phyloP scores from a whole-genome alignment of 2,888 invertebrate genomes.

The Eupsilia transversa region DNA sequence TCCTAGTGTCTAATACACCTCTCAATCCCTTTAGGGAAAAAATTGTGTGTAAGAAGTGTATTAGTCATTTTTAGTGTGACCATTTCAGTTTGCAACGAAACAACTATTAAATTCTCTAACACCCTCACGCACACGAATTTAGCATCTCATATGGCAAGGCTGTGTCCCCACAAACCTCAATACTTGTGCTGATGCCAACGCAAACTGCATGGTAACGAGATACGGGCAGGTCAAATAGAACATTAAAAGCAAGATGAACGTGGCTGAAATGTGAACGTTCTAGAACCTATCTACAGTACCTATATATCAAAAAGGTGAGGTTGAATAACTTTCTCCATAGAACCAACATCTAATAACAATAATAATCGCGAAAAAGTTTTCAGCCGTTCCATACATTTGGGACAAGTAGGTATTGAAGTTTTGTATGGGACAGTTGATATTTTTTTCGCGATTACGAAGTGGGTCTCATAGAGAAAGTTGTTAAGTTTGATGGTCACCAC shows the following conservation, averaged over 20 bases:
- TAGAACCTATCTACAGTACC: conserved; percentile 19
- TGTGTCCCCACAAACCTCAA: conserved; percentile 32
- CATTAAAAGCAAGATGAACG: conserved; percentile 35
- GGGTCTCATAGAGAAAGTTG: background rate
- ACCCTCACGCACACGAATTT: conserved; percentile 13
- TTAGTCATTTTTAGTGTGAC: background rate
- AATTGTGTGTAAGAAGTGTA: background rate
- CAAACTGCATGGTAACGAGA: conserved; percentile 56
- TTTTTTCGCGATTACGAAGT: background rate
- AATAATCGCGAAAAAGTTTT: background rate
- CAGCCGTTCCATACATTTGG: no score
- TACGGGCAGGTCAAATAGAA: conserved; percentile 56
- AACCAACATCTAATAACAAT: no score
- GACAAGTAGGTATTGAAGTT: no score
- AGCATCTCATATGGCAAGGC: conserved; percentile 30
- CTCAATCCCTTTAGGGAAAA: background rate
- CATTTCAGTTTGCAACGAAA: background rate
- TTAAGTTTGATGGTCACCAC: background rate
- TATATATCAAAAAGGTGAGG: background rate
- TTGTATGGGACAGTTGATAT: background rate
- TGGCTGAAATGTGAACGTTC: conserved; percentile 22
- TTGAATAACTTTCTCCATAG: no score
- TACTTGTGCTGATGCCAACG: conserved; percentile 37
- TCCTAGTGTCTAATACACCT: background rate
- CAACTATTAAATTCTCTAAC: conserved; percentile 15